These are phyloP conservation scores for Andrena trimmerana DNA, from an alignment of 2,888 invertebrate genomes.

Conservation along the genomic window DNA sequence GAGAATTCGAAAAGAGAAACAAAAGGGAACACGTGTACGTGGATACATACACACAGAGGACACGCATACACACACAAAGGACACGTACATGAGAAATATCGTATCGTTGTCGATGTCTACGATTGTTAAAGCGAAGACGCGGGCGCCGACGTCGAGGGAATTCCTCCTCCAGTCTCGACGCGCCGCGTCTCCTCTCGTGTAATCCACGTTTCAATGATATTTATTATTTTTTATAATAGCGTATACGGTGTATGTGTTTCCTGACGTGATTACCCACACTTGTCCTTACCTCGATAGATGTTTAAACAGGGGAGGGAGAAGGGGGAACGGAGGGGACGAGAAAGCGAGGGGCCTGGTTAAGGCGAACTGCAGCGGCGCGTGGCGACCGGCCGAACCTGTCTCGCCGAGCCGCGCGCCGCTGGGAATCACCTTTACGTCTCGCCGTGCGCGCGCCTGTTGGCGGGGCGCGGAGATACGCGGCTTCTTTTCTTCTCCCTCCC, in stretches of 20 bases:
- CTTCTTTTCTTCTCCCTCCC: slow-evolving; percentile 18
- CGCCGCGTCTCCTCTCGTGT: slow-evolving; percentile 50
- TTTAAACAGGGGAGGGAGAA: slow-evolving; percentile 25
- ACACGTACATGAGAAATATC: slow-evolving; percentile 47
- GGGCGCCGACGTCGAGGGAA: slow-evolving; percentile 26
- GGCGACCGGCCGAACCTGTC: too few species aligned
- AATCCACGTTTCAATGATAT: slow-evolving; percentile 69
- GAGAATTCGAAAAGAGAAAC: not conserved
- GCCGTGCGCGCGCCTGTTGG: too few species aligned
- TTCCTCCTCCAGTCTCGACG: slow-evolving; percentile 3
- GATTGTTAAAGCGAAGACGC: slow-evolving; percentile 63
- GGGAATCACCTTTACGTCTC: not conserved
- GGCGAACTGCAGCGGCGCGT: too few species aligned
- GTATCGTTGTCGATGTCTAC: slow-evolving; percentile 70
- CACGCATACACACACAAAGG: slow-evolving; percentile 2
- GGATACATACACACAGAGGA: slow-evolving; percentile 7
- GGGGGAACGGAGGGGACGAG: not conserved
- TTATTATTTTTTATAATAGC: slow-evolving; percentile 71
- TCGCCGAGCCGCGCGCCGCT: too few species aligned
- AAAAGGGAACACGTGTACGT: not conserved
- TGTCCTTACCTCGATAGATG: slow-evolving; percentile 64
- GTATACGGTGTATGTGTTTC: slow-evolving; percentile 70
- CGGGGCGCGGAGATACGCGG: too few species aligned
- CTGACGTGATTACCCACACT: slow-evolving; percentile 63
- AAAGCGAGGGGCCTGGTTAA: not conserved